phyloP scores from a whole-genome alignment of 2,888 invertebrate genomes.

The Synergus laeviventris region DNA sequence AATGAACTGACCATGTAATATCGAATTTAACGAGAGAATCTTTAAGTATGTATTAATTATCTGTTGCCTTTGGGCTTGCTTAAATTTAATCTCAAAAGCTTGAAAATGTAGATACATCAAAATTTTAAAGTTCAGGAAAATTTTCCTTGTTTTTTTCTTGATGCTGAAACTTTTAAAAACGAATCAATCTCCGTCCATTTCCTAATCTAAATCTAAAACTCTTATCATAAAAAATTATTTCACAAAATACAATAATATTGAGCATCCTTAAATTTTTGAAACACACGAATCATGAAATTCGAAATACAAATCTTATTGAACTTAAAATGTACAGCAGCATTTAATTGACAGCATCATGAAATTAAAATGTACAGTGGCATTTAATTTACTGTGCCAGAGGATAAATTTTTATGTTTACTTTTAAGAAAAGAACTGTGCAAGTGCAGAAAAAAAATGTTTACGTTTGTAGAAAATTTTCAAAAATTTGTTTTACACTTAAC shows the following conservation, averaged over 20 bases:
- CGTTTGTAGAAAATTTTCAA: neutral
- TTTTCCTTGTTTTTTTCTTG: neutral
- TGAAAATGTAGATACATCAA: neutral
- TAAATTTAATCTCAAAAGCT: neutral
- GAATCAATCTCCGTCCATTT: constrained; percentile 8
- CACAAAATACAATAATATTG: neutral
- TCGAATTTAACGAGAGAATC: constrained; percentile 33
- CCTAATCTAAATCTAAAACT: neutral
- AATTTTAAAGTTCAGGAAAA: neutral
- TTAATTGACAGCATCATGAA: neutral
- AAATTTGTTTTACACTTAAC: neutral
- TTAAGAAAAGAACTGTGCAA: constrained; percentile 9
- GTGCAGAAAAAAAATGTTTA: neutral
- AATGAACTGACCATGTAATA: constrained; percentile 15
- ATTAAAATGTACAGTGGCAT: neutral
- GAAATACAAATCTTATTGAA: too few relatives aligned
- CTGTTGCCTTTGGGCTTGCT: neutral
- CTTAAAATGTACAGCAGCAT: neutral
- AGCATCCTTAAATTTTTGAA: neutral
- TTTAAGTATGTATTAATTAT: constrained; percentile 16
- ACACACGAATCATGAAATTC: neutral
- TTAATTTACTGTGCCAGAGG: neutral
- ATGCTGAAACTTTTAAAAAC: constrained; percentile 11
- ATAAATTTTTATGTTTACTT: constrained; percentile 7
- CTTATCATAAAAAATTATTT: neutral